Evolutionary conservation across 2,888 invertebrate genomes (phyloP).

Genomic region (Xiphydria camelus): DNA sequence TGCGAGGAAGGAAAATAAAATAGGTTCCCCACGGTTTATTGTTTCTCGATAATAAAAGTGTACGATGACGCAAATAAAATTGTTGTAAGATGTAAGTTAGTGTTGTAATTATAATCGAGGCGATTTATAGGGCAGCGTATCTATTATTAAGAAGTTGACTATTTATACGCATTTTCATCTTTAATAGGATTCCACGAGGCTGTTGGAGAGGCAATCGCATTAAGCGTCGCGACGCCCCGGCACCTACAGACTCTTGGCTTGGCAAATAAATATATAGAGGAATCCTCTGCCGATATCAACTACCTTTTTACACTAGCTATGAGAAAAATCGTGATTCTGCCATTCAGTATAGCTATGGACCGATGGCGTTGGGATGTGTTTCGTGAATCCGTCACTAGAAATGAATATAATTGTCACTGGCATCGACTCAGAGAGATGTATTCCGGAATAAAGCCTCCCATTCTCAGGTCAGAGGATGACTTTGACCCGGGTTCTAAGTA

Average conservation of each 20-base stretch:
- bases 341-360: constrained; percentile 83
- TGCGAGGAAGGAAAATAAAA: too few relatives aligned
- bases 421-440: constrained; percentile 84
- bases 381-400: constrained; percentile 71
- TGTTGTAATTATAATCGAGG: too few relatives aligned
- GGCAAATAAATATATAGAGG: constrained; percentile 78
- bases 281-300: constrained; percentile 82
- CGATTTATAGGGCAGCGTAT: too few relatives aligned
- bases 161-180: neutral
- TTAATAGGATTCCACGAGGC: constrained; percentile 87
- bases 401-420: constrained; percentile 86
- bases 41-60: too few relatives aligned
- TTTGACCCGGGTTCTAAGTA: constrained; percentile 94
- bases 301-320: constrained; percentile 82
- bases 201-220: constrained; percentile 84
- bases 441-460: constrained; percentile 84
- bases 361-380: constrained; percentile 87
- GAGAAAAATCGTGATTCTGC: constrained; percentile 83
- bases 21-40: too few relatives aligned
- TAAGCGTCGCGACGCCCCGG: constrained; percentile 82
- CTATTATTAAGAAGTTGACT: too few relatives aligned
- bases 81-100: too few relatives aligned
- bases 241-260: constrained; percentile 84
- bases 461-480: constrained; percentile 81
- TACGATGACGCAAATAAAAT: too few relatives aligned